A percentile compares a stretch with the other conserved stretches of the same genome.
Evolutionary conservation across 1,140 invertebrate species (phyloP).

Genomic region (Vollenhovia emeryi): DNA sequence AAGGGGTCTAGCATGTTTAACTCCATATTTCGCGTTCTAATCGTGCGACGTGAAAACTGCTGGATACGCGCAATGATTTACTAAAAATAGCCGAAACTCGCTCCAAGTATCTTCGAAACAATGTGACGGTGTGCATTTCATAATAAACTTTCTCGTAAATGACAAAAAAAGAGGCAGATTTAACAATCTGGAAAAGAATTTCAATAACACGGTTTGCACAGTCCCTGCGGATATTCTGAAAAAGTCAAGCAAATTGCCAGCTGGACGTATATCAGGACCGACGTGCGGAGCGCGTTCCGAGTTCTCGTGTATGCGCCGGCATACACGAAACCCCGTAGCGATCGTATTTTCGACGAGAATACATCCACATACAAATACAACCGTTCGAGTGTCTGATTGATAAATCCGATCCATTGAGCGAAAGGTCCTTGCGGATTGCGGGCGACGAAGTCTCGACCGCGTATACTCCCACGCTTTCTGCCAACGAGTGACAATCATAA

Average conservation of each 20-base stretch:
- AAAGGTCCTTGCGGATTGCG: neutral
- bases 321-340: neutral
- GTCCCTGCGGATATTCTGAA: slow-evolving; percentile 18
- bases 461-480: neutral
- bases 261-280: slow-evolving; percentile 4
- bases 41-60: neutral
- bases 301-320: neutral
- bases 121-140: neutral
- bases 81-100: neutral
- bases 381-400: slow-evolving; percentile 15
- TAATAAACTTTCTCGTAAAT: neutral
- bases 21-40: neutral
- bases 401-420: slow-evolving; percentile 19
- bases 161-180: slow-evolving; percentile 1
- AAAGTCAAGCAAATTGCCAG: slow-evolving; percentile 24
- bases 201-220: neutral
- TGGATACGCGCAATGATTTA: neutral
- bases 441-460: neutral
- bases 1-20: neutral
- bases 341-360: slow-evolving; percentile 37
- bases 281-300: neutral
- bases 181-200: slow-evolving; percentile 5
- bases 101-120: neutral
- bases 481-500: slow-evolving; percentile 18
- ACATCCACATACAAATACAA: neutral